phyloP scores from a whole-genome alignment of 2,113 vertebrate genomes.

The Hippoglossus stenolepis region DNA sequence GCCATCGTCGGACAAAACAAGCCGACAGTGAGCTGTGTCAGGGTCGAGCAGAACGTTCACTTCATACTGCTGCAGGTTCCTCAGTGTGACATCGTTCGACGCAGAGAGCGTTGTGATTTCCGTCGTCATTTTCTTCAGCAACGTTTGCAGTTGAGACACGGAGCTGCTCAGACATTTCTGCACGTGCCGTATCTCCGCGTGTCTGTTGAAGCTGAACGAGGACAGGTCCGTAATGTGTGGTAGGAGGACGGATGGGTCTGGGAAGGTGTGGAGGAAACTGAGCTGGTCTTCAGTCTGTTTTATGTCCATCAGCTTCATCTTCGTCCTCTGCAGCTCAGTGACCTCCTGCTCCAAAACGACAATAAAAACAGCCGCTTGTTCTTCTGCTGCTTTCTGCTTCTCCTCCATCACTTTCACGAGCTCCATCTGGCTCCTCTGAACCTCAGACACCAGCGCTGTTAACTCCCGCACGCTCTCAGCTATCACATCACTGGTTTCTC shows the following conservation, averaged over 20 bases:
- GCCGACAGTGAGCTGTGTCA: constrained; percentile 46
- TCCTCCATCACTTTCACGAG: constrained; percentile 26
- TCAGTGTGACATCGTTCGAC: not conserved
- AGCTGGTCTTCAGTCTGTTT: constrained; percentile 41
- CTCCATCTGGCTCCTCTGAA: constrained; percentile 45
- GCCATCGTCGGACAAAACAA: constrained; percentile 34
- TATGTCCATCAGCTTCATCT: constrained; percentile 29
- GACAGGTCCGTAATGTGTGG: constrained; percentile 25
- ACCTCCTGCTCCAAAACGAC: constrained; percentile 45
- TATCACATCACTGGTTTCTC: constrained; percentile 3
- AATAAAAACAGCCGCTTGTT: constrained; percentile 15
- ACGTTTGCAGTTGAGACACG: constrained; percentile 3
- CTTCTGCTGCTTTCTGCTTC: constrained; percentile 51
- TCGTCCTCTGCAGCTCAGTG: not conserved
- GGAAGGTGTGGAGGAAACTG: constrained; percentile 35
- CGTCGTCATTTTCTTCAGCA: constrained; percentile 28
- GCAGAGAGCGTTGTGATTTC: not conserved
- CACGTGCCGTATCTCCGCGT: constrained; percentile 1
- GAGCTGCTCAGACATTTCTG: constrained; percentile 3
- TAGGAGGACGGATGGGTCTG: not conserved
- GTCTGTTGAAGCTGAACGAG: not conserved
- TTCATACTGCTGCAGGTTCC: constrained; percentile 35
- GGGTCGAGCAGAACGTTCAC: constrained; percentile 43
- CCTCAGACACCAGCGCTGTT: constrained; percentile 27
- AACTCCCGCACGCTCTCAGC: constrained; percentile 10